These are phyloP conservation scores for Phyllotreta cruciferae DNA, from an alignment of 2,888 invertebrate genomes.

Conservation along the genomic window DNA sequence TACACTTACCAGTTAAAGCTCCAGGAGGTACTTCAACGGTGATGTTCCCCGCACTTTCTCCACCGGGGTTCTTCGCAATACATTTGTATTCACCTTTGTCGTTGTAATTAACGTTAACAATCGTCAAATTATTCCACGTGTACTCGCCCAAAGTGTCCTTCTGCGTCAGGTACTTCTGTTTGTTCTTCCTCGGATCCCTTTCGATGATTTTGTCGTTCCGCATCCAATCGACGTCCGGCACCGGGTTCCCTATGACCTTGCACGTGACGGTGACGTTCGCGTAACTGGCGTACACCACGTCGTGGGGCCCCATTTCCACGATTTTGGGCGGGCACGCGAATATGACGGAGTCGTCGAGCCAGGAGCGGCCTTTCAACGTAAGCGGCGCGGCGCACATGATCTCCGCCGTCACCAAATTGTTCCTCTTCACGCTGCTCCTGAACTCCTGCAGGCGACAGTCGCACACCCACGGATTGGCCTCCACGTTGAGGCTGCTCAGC, in stretches of 20 bases:
- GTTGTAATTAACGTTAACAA: slow-evolving; percentile 60
- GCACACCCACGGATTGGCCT: slow-evolving; percentile 88
- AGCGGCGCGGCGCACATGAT: slow-evolving; percentile 77
- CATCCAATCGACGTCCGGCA: slow-evolving; percentile 78
- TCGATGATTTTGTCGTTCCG: slow-evolving; percentile 71
- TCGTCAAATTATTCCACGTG: slow-evolving; percentile 68
- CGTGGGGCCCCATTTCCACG: slow-evolving; percentile 57
- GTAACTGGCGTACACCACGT: slow-evolving; percentile 64
- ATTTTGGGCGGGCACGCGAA: slow-evolving; percentile 87
- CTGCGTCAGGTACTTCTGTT: slow-evolving; percentile 60
- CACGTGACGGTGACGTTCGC: slow-evolving; percentile 78
- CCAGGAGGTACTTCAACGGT: slow-evolving; percentile 62
- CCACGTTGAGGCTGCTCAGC: slow-evolving; percentile 76
- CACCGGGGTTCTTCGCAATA: slow-evolving; percentile 82
- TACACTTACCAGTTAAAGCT: slow-evolving; percentile 26
- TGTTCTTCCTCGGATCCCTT: slow-evolving; percentile 59
- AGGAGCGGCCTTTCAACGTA: slow-evolving; percentile 71
- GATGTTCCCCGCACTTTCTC: slow-evolving; percentile 78
- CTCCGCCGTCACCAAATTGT: slow-evolving; percentile 76
- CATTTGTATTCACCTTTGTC: slow-evolving; percentile 70
- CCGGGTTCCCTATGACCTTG: slow-evolving; percentile 74
- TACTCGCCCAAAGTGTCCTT: slow-evolving; percentile 47
- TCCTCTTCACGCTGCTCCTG: slow-evolving; percentile 76
- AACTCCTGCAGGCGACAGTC: slow-evolving; percentile 84
- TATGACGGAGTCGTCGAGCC: slow-evolving; percentile 77